Conservation (phyloP, 2,113 vertebrate species). For the Todiramphus chloris region DNA sequence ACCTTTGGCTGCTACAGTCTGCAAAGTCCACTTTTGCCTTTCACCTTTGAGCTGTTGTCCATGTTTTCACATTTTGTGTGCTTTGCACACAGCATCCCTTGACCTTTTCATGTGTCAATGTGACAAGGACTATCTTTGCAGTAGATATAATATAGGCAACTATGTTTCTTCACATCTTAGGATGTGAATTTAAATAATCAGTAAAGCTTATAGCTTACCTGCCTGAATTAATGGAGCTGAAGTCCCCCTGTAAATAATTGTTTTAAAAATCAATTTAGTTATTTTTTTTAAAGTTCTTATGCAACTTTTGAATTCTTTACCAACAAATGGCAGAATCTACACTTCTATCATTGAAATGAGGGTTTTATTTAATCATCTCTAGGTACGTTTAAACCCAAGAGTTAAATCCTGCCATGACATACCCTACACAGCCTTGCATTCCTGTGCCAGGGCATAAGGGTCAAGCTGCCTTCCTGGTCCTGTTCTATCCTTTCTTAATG, state of each 20-base stretch:
- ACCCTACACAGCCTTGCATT: rapidly evolving
- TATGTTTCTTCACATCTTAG: background rate
- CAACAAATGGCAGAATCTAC: background rate
- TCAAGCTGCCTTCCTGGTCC: background rate
- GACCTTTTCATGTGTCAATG: background rate
- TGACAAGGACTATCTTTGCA: background rate
- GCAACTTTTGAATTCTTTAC: background rate
- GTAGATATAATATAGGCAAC: background rate
- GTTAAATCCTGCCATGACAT: background rate
- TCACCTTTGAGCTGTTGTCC: background rate
- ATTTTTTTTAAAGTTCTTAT: background rate
- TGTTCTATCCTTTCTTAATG: background rate
- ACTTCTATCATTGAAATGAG: background rate
- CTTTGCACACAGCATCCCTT: background rate
- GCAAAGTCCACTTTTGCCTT: background rate
- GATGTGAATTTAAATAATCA: background rate
- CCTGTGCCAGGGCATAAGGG: rapidly evolving
- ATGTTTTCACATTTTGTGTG: background rate
- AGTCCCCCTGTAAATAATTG: background rate
- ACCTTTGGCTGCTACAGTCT: background rate
- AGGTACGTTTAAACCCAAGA: background rate
- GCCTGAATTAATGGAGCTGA: background rate
- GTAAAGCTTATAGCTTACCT: background rate
- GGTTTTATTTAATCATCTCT: background rate
- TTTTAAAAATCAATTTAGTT: background rate